A percentile compares a stretch with the other conserved stretches of the same genome.
Evolutionary conservation across 2,888 invertebrate genomes (phyloP).

Genomic region (Tetranychus piercei): DNA sequence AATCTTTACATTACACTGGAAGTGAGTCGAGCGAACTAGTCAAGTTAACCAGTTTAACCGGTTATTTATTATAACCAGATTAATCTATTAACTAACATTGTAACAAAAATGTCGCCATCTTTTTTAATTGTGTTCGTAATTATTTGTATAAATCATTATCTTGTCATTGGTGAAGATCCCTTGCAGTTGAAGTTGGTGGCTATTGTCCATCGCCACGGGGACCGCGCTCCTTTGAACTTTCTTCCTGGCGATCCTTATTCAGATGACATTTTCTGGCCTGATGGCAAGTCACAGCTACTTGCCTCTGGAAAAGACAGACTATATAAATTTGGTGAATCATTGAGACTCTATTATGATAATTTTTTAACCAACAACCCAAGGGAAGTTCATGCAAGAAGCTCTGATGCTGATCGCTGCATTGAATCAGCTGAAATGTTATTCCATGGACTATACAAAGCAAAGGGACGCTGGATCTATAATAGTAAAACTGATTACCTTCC

Average conservation of each 20-base stretch:
- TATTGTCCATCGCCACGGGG: slow-evolving; percentile 19
- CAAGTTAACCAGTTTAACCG: too few species aligned
- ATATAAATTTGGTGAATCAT: slow-evolving; percentile 17
- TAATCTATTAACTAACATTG: too few species aligned
- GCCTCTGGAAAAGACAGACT: slow-evolving; percentile 12
- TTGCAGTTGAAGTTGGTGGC: slow-evolving; percentile 14
- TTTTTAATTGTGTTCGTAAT: too few species aligned
- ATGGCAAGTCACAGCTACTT: slow-evolving; percentile 16
- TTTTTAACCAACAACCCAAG: slow-evolving; percentile 10
- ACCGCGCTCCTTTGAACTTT: slow-evolving; percentile 8
- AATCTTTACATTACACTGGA: too few species aligned
- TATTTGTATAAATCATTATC: too few species aligned
- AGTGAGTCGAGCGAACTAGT: too few species aligned
- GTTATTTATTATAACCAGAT: too few species aligned
- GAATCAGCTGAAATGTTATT: slow-evolving; percentile 13
- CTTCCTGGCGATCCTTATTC: slow-evolving; percentile 17
- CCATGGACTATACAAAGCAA: slow-evolving; percentile 6
- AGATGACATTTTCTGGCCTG: slow-evolving; percentile 16
- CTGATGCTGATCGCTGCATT: slow-evolving; percentile 16
- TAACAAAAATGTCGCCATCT: too few species aligned
- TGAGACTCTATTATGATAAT: slow-evolving; percentile 13
- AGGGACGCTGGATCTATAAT: neutral
- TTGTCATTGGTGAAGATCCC: too few species aligned
- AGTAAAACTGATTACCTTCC: neutral
- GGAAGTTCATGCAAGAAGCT: slow-evolving; percentile 16